phyloP scores from a whole-genome alignment of 2,113 vertebrate genomes.

The Vidua macroura region DNA sequence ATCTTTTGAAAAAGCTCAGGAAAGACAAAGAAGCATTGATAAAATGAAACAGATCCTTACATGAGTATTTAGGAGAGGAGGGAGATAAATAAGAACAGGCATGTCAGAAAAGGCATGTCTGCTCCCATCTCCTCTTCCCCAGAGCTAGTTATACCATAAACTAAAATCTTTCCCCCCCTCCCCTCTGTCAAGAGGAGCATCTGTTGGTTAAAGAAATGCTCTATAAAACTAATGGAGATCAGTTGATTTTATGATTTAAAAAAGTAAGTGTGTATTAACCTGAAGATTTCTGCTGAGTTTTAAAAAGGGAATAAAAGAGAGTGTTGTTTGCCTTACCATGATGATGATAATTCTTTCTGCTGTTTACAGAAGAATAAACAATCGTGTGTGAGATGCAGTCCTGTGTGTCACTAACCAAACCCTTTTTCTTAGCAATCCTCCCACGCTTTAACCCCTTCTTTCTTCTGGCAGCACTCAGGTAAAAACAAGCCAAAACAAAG shows the following conservation, averaged over 20 bases:
- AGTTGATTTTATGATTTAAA: background rate
- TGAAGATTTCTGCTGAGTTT: background rate
- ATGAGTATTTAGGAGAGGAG: background rate
- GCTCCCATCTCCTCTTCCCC: slow-evolving; percentile 55
- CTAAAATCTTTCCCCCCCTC: slow-evolving; percentile 30
- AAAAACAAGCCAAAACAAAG: slow-evolving; percentile 29
- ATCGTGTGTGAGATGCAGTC: slow-evolving; percentile 35
- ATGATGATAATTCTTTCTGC: slow-evolving; percentile 62
- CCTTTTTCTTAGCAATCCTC: slow-evolving; percentile 61
- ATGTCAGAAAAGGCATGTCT: slow-evolving; percentile 53
- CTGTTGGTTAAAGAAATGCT: background rate
- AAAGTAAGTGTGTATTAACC: background rate
- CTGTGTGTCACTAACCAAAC: slow-evolving; percentile 43
- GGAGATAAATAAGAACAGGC: background rate
- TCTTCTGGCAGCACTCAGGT: slow-evolving; percentile 17
- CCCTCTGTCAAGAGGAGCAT: slow-evolving; percentile 24
- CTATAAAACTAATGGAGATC: background rate
- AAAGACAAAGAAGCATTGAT: background rate
- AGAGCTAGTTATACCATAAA: slow-evolving; percentile 58
- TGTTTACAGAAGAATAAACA: slow-evolving; percentile 62
- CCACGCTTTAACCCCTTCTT: slow-evolving; percentile 55
- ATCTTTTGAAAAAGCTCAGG: background rate
- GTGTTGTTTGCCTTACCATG: slow-evolving; percentile 73
- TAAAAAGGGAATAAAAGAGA: slow-evolving; percentile 12
- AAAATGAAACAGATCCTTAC: slow-evolving; percentile 18